A percentile compares a stretch with the other conserved stretches of the same genome.
Evolutionary conservation across 2,888 invertebrate genomes (phyloP).

Genomic region (Strigamia crassipes): DNA sequence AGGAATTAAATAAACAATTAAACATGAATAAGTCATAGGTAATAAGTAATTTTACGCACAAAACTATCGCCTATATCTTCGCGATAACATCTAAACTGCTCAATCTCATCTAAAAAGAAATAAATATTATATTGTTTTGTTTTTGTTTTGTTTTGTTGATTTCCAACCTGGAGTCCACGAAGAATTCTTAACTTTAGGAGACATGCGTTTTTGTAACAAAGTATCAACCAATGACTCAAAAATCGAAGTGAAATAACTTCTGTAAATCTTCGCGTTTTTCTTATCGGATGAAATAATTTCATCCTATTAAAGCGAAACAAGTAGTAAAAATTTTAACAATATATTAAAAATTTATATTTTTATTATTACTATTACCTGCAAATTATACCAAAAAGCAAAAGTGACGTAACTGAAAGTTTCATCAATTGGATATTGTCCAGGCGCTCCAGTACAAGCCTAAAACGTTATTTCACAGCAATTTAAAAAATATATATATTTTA

Average conservation of each 20-base stretch:
- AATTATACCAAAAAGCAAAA: constrained; percentile 88
- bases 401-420: constrained; percentile 84
- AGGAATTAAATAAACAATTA: constrained; percentile 49
- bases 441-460: constrained; percentile 74
- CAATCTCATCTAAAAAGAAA: constrained; percentile 72
- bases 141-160: not conserved
- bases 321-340: not conserved
- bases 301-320: constrained; percentile 62
- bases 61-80: constrained; percentile 85
- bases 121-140: not conserved
- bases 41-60: constrained; percentile 61
- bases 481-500: not conserved
- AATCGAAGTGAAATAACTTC: constrained; percentile 72
- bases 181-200: constrained; percentile 67
- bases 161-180: constrained; percentile 58
- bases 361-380: constrained; percentile 72
- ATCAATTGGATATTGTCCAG: constrained; percentile 84
- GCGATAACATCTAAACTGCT: constrained; percentile 82
- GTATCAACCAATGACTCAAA: constrained; percentile 78
- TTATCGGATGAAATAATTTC: constrained; percentile 65
- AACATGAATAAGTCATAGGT: not conserved
- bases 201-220: constrained; percentile 77
- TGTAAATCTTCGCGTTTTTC: constrained; percentile 61
- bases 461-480: constrained; percentile 44
- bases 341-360: not conserved